These are phyloP conservation scores for Nemopilema nomurai DNA, from an alignment of 30 jellyfish, hydroid and myxozoan species.

Conservation along the genomic window DNA sequence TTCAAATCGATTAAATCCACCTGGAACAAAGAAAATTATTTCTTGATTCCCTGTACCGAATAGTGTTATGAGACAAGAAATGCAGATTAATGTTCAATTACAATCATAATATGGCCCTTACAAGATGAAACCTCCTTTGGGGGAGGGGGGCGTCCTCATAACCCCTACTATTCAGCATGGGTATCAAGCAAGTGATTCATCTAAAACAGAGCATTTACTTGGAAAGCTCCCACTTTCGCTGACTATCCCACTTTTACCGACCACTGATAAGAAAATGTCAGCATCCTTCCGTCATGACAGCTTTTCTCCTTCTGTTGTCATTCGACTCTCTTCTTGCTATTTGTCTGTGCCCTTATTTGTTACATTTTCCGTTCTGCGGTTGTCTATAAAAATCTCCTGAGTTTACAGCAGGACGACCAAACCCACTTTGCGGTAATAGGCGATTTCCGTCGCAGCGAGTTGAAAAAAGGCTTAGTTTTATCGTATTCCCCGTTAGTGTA, in stretches of 20 bases:
- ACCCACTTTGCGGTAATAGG: constrained; percentile 24
- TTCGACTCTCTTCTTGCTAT: background rate
- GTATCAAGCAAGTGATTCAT: too few relatives aligned
- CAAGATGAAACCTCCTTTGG: too few relatives aligned
- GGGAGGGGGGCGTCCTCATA: too few relatives aligned
- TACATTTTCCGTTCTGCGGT: constrained; percentile 18
- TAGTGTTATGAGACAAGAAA: too few relatives aligned
- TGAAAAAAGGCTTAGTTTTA: background rate
- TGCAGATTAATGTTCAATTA: too few relatives aligned
- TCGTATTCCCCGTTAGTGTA: background rate
- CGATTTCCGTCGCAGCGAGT: constrained; percentile 19
- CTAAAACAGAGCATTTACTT: too few relatives aligned
- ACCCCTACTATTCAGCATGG: too few relatives aligned
- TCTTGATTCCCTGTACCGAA: too few relatives aligned
- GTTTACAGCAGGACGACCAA: constrained; percentile 30
- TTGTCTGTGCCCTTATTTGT: background rate
- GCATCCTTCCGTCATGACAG: background rate
- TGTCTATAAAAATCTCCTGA: background rate
- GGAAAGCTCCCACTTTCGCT: background rate
- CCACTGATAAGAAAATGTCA: background rate
- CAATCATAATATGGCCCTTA: too few relatives aligned
- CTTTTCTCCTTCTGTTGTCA: background rate
- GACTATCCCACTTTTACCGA: background rate
- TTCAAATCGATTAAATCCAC: constrained; percentile 88
- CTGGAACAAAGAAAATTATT: constrained; percentile 29